A percentile compares a stretch with the other conserved stretches of the same genome.
Evolutionary conservation across 1,140 invertebrate genomes (phyloP).

Genomic region (Drosophila willistoni): DNA sequence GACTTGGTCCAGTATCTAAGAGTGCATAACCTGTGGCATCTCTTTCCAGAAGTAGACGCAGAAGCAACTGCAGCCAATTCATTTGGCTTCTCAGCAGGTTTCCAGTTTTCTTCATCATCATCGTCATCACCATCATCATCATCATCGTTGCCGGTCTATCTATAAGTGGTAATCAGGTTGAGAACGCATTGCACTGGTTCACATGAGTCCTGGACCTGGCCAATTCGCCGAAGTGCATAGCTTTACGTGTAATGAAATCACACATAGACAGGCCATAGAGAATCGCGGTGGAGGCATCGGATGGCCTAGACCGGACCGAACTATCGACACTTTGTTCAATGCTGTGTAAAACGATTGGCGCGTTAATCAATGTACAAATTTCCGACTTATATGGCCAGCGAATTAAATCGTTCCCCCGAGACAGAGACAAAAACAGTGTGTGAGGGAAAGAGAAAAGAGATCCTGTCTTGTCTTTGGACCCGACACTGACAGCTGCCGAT

Average conservation of each 20-base stretch:
- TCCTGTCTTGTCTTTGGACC: constrained; percentile 24
- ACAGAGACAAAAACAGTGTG: constrained; percentile 28
- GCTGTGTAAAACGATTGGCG: constrained; percentile 81
- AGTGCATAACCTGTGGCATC: constrained; percentile 13
- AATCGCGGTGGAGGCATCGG: constrained; percentile 14
- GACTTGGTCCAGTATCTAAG: not conserved
- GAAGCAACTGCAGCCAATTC: constrained; percentile 63
- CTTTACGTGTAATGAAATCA: constrained; percentile 77
- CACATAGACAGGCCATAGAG: constrained; percentile 53
- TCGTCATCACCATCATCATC: not conserved
- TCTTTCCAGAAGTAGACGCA: constrained; percentile 16
- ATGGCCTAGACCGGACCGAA: constrained; percentile 14
- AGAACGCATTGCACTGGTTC: constrained; percentile 59
- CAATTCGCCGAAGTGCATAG: constrained; percentile 55
- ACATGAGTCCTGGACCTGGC: constrained; percentile 57
- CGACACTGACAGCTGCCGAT: constrained; percentile 70
- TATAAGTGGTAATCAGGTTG: constrained; percentile 75
- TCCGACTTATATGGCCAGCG: constrained; percentile 77
- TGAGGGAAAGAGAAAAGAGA: constrained; percentile 7
- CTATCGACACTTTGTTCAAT: constrained; percentile 75
- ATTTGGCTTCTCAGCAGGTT: constrained; percentile 75
- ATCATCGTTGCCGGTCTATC: constrained; percentile 43
- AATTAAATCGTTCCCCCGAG: constrained; percentile 80
- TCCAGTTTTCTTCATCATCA: constrained; percentile 30
- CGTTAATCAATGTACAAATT: constrained; percentile 81